Conservation (phyloP, 2,888 invertebrate species). For the Nebria brevicollis region DNA sequence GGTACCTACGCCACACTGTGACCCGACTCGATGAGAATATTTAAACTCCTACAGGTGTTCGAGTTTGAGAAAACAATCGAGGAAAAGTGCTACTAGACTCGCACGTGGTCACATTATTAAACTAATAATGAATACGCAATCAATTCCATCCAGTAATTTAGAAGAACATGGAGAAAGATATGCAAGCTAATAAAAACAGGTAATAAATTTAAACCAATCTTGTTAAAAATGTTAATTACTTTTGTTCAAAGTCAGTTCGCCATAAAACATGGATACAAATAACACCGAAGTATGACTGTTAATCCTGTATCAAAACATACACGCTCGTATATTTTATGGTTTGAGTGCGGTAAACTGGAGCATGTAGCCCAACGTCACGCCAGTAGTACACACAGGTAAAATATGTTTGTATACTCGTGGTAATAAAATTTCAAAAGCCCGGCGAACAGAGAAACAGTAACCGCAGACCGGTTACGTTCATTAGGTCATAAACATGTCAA, state of each 20-base stretch:
- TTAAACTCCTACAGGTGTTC: constrained; percentile 20
- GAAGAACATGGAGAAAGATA: no score
- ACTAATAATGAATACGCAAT: no score
- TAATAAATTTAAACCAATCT: neutral
- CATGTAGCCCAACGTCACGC: neutral
- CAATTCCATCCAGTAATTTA: no score
- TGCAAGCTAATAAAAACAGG: neutral
- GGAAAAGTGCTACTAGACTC: neutral
- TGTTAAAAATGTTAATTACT: neutral
- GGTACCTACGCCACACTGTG: neutral
- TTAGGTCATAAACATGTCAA: constrained; percentile 21
- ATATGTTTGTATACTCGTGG: neutral
- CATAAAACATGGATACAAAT: neutral
- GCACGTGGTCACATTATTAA: neutral
- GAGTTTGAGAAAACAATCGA: constrained; percentile 18
- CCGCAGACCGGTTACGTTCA: constrained; percentile 18
- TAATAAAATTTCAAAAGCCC: constrained; percentile 1
- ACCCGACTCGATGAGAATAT: constrained; percentile 12
- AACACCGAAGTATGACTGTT: neutral
- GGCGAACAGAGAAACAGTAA: neutral
- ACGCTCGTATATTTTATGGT: neutral
- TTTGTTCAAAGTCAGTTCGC: neutral
- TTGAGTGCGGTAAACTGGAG: neutral
- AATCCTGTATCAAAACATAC: neutral
- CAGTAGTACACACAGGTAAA: neutral